Base-by-base conservation (phyloP, 2,888 invertebrate genomes). In the Trachelus tabidus region DNA sequence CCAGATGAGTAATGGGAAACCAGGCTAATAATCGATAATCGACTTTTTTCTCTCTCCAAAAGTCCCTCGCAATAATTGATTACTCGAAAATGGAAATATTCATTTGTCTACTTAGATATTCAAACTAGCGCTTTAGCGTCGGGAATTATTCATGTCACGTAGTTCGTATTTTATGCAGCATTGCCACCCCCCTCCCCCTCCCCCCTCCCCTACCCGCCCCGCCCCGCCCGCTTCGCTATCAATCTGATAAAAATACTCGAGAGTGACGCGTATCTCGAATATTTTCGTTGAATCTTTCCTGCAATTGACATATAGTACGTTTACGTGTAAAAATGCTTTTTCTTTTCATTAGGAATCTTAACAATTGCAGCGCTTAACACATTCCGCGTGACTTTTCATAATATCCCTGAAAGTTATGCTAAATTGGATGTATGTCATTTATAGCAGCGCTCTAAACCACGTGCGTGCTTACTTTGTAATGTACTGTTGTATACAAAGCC, bases 101-200 rank as follows among this genome's bases (percentile, higher is more conserved):
- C 82, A 80, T 83, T 81, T 79, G 79, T 81, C 80, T 80, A 80
- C 83, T 86, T 82, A 80, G 81, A 82, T 85, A 86, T 86, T 86
- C 85, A 83, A 86, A 85, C 81, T 80, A 80, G 84, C 79, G 79
- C 80, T 82, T 75, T 77, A 86, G 80, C 82, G 78, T 31, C 31
- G 76, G 79, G 88, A 90, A 90, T 90, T 87, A 90, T 90, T 90
- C 90, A 89, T 89, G 88, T 89, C 90, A 90, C 89, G 90, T 89
- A 86, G 85, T 85, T 83, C 83, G 85, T 85, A 87, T 88, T 90
- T 89, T 87, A 88, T 88, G 86, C 85, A 83, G 83, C 84, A 86
- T 88, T 85, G 86, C 81, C 83, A 80, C 81, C 80, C 34, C 0
- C 34, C 34, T 1, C 11, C 80, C 9, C 34, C 6, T 6, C 11